Conservation (phyloP, 30 jellyfish, hydroid and myxozoan genomes). For the Hydra vulgaris region DNA sequence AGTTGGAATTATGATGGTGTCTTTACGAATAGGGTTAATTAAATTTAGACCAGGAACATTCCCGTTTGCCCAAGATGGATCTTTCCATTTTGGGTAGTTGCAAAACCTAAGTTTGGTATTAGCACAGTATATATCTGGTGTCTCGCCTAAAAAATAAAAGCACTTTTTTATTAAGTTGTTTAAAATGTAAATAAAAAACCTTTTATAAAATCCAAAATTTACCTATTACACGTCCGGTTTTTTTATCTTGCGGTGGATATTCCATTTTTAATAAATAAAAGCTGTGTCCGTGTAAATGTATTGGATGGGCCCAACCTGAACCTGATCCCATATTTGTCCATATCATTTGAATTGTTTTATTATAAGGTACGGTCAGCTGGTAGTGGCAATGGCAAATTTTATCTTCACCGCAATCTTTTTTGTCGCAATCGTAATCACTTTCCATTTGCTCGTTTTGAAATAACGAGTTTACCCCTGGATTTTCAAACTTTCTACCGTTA, state of each 20-base stretch:
- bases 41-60: slow-evolving; percentile 76
- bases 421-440: slow-evolving; percentile 33
- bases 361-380: slow-evolving; percentile 47
- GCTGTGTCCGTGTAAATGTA: slow-evolving; percentile 90
- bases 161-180: neutral
- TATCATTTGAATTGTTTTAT: slow-evolving; percentile 68
- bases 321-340: slow-evolving; percentile 55
- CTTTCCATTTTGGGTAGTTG: slow-evolving; percentile 67
- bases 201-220: neutral
- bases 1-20: slow-evolving; percentile 78
- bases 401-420: slow-evolving; percentile 51
- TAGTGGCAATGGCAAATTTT: slow-evolving; percentile 39
- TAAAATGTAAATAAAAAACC: neutral
- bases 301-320: slow-evolving; percentile 89
- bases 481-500: slow-evolving; percentile 47
- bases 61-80: slow-evolving; percentile 52
- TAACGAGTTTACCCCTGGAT: slow-evolving; percentile 51
- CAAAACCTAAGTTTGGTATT: slow-evolving; percentile 59
- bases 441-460: slow-evolving; percentile 38
- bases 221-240: slow-evolving; percentile 48
- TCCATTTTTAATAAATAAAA: slow-evolving; percentile 74
- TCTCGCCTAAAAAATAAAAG: slow-evolving; percentile 28
- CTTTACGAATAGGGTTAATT: slow-evolving; percentile 78
- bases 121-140: slow-evolving; percentile 74
- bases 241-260: slow-evolving; percentile 44